A percentile compares a stretch with the other conserved stretches of the same genome.
Conservation (phyloP, 2,797 vertebrate species). For the Spheniscus humboldti region DNA sequence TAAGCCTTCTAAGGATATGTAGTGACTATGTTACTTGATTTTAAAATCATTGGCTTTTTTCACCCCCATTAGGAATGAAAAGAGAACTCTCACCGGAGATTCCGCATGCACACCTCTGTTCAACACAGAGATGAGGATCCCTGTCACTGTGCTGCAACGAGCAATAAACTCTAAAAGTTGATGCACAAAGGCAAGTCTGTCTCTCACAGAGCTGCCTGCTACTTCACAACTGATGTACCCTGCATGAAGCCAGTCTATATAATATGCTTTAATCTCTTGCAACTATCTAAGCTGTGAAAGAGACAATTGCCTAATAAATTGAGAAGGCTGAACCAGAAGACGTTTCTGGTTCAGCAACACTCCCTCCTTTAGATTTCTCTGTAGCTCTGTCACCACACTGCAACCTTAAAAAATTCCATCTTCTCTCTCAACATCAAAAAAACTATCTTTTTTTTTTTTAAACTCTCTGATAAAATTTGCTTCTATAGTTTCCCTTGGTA, state of each 20-base stretch:
- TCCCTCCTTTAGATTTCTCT: neutral
- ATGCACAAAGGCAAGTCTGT: neutral
- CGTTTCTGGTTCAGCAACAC: neutral
- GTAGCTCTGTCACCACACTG: neutral
- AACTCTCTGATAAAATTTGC: neutral
- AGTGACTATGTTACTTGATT: neutral
- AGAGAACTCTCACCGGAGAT: neutral
- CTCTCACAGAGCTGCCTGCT: neutral
- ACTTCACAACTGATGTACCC: neutral
- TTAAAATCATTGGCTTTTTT: neutral
- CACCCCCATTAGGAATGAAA: neutral
- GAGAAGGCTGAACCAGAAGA: neutral
- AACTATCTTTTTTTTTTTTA: neutral
- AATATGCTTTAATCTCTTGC: neutral
- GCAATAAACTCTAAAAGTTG: neutral
- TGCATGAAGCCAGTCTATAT: neutral
- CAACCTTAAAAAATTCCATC: neutral
- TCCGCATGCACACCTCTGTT: neutral
- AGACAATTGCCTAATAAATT: neutral
- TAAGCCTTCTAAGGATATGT: neutral
- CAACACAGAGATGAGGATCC: neutral
- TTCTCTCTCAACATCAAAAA: neutral
- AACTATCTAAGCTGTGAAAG: neutral
- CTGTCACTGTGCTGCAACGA: neutral
- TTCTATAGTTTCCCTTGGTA: neutral